A percentile compares a stretch with the other conserved stretches of the same genome.
phyloP scores from a whole-genome alignment of 2,888 invertebrate genomes.

The Eupithecia subumbrata region DNA sequence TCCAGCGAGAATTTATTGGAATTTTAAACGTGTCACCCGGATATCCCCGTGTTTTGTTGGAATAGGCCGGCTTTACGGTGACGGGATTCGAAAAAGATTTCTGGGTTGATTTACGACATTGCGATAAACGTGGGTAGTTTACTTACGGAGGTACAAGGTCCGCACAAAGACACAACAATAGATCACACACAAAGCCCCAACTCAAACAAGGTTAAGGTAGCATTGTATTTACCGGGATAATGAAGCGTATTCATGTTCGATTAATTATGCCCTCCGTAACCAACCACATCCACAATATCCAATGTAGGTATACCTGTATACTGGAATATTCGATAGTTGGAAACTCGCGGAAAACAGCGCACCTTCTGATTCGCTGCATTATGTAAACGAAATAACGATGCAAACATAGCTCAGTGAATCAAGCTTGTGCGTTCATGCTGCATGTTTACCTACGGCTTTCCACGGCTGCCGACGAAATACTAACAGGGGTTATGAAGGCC shows the following conservation, averaged over 20 bases:
- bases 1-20: constrained; percentile 3
- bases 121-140: not conserved
- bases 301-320: not conserved
- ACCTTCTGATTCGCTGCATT: constrained; percentile 1
- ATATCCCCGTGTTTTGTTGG: not conserved
- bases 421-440: not conserved
- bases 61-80: not conserved
- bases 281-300: constrained; percentile 1
- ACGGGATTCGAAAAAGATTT: not conserved
- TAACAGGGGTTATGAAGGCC: not conserved
- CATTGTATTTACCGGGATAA: not conserved
- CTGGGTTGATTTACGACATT: constrained; percentile 6
- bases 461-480: not conserved
- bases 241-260: not conserved
- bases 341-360: not conserved
- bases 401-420: constrained; percentile 1
- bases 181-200: constrained; percentile 4
- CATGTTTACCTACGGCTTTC: not conserved
- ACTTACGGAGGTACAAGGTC: not conserved
- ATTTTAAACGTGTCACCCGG: constrained; percentile 5
- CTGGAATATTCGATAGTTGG: constrained; percentile 5
- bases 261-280: not conserved
- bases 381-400: constrained; percentile 12
- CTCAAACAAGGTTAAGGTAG: not conserved
- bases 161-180: constrained; percentile 7